Percentiles rank a stretch among this genome's conserved stretches.
Evolutionary conservation across 2,113 vertebrate genomes (phyloP).

Genomic region (Saguinus midas): DNA sequence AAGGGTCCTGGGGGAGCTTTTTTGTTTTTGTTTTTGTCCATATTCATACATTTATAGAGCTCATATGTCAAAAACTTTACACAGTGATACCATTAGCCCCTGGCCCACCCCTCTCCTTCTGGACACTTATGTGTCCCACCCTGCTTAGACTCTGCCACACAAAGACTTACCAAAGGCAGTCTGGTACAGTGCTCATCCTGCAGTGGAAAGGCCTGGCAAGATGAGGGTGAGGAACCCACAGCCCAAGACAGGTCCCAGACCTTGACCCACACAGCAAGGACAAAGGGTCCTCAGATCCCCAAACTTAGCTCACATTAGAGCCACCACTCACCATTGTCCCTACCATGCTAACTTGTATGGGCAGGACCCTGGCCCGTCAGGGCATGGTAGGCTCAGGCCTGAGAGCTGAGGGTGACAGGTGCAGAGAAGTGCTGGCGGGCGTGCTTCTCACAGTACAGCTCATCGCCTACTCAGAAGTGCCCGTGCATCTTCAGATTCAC

Average conservation of each 20-base stretch:
- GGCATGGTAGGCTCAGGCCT: slow-evolving; percentile 77
- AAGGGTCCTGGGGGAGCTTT: background rate
- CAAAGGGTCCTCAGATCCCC: background rate
- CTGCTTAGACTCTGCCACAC: background rate
- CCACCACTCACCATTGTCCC: background rate
- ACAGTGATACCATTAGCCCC: background rate
- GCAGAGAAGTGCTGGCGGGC: slow-evolving; percentile 89
- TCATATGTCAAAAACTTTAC: background rate
- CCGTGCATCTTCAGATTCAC: slow-evolving; percentile 92
- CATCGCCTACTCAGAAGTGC: slow-evolving; percentile 92
- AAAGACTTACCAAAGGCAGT: no score
- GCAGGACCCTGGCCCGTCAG: fast-evolving
- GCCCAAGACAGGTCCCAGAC: background rate
- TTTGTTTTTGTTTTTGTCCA: background rate
- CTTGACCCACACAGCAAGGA: background rate
- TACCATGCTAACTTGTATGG: background rate
- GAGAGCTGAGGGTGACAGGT: slow-evolving; percentile 73
- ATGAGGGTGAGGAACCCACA: no score
- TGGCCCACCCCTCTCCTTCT: background rate
- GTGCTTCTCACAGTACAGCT: slow-evolving; percentile 96
- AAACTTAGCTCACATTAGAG: background rate
- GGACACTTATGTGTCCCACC: background rate
- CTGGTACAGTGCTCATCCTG: background rate
- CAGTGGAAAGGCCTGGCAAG: background rate
- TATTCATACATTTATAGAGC: background rate